Percentiles rank a stretch among this genome's conserved stretches.
phyloP scores from a whole-genome alignment of 1,140 invertebrate species.

The Bactericera cockerelli region DNA sequence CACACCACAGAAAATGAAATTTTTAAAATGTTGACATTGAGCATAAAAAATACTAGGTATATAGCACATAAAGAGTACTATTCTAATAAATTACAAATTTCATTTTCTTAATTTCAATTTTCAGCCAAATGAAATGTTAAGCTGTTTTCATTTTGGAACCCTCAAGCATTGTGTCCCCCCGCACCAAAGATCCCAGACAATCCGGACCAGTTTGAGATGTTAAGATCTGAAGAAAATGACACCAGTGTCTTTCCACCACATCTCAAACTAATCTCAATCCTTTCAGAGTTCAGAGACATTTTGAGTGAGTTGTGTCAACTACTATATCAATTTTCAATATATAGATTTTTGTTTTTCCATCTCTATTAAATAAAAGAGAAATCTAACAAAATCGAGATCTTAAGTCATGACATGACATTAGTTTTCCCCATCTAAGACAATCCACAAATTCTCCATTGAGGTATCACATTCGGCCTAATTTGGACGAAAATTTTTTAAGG shows the following conservation, averaged over 20 bases:
- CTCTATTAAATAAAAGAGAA: too few relatives aligned
- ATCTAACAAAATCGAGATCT: too few relatives aligned
- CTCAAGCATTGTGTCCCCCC: slow-evolving; percentile 3
- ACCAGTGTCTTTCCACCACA: neutral
- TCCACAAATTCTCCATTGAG: too few relatives aligned
- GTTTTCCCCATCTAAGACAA: too few relatives aligned
- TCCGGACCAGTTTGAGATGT: neutral
- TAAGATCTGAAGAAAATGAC: neutral
- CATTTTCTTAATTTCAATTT: neutral
- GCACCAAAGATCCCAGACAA: neutral
- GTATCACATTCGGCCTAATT: too few relatives aligned
- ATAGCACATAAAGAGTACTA: neutral
- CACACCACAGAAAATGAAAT: neutral
- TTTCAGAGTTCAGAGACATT: neutral
- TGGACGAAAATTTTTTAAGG: too few relatives aligned
- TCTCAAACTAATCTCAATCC: neutral
- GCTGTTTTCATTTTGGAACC: slow-evolving; percentile 1
- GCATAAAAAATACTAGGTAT: neutral
- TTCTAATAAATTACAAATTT: neutral
- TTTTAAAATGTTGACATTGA: neutral
- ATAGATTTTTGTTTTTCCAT: too few relatives aligned
- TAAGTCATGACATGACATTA: too few relatives aligned
- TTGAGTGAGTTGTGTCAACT: neutral
- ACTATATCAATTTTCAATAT: too few relatives aligned
- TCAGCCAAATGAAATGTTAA: slow-evolving; percentile 1